Evolutionary conservation across 2,797 vertebrate species (phyloP).

Genomic region (Sebastes glaucus): DNA sequence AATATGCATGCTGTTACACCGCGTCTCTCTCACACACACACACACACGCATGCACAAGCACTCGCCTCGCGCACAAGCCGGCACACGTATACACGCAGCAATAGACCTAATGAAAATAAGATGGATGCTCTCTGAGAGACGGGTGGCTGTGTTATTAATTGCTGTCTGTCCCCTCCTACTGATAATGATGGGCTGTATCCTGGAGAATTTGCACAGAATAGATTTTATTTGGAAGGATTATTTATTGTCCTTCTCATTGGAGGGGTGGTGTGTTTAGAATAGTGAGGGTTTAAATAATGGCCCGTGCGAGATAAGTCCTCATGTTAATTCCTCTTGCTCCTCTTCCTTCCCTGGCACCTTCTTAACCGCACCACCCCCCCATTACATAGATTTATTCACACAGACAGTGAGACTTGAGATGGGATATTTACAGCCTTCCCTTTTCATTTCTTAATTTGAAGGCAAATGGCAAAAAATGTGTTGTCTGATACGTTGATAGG

Average conservation of each 20-base stretch:
- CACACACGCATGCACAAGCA: conserved; percentile 30
- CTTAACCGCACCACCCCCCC: conserved; percentile 82
- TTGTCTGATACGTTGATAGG: conserved; percentile 37
- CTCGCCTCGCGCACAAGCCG: conserved; percentile 35
- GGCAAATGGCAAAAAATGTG: conserved; percentile 30
- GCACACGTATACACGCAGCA: conserved; percentile 64
- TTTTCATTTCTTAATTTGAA: conserved; percentile 45
- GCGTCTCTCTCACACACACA: conserved; percentile 5
- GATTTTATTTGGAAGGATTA: conserved; percentile 92
- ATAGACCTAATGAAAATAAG: conserved; percentile 85
- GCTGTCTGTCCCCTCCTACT: conserved; percentile 89
- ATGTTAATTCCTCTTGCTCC: conserved; percentile 93
- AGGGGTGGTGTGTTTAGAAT: conserved; percentile 88
- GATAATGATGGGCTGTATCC: conserved; percentile 91
- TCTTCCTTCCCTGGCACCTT: conserved; percentile 87
- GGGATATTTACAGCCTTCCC: conserved; percentile 49
- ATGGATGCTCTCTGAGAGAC: conserved; percentile 84
- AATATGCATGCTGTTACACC: conserved; percentile 47
- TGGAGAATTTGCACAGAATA: conserved; percentile 90
- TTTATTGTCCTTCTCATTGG: conserved; percentile 91
- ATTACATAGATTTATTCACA: conserved; percentile 82
- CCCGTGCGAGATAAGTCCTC: conserved; percentile 88
- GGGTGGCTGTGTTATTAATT: conserved; percentile 90
- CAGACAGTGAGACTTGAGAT: conserved; percentile 66
- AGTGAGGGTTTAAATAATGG: conserved; percentile 91